A percentile compares a stretch with the other conserved stretches of the same genome.
These are phyloP conservation scores for Lepus europaeus DNA, from an alignment of 2,113 vertebrate genomes.

Conservation along the genomic window DNA sequence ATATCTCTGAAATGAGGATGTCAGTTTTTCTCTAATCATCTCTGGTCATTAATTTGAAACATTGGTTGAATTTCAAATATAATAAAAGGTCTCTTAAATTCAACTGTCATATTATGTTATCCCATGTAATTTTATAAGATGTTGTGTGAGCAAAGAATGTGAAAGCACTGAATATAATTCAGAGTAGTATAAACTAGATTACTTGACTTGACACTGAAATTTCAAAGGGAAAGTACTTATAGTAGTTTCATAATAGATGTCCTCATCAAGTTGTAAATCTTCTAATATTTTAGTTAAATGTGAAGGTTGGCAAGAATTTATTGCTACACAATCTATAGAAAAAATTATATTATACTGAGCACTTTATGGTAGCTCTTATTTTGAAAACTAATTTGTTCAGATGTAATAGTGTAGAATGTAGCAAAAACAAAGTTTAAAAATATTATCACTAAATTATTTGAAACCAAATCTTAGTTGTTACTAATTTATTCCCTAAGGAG, in stretches of 20 bases:
- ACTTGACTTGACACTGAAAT: conserved; percentile 85
- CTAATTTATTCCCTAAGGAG: conserved; percentile 31
- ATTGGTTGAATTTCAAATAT: conserved; percentile 85
- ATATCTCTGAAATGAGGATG: conserved; percentile 83
- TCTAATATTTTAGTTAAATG: conserved; percentile 50
- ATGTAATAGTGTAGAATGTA: background rate
- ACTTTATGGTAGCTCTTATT: conserved; percentile 47
- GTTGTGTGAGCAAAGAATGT: conserved; percentile 83
- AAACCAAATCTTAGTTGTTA: conserved; percentile 53
- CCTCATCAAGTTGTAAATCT: conserved; percentile 68
- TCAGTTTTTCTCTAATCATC: conserved; percentile 84
- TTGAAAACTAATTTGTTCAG: background rate
- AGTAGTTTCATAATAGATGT: conserved; percentile 46
- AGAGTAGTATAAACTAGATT: conserved; percentile 81
- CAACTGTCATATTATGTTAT: conserved; percentile 83
- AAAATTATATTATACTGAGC: conserved; percentile 49
- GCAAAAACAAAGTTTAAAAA: background rate
- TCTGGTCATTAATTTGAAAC: conserved; percentile 68
- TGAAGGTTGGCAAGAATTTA: conserved; percentile 53
- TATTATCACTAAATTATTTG: conserved; percentile 52
- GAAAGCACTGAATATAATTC: conserved; percentile 84
- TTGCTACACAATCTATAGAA: conserved; percentile 61
- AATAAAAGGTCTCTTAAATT: conserved; percentile 86
- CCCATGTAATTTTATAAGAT: conserved; percentile 84
- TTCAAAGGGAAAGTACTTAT: conserved; percentile 82